Evolutionary conservation across 2,113 vertebrate genomes (phyloP), one percentile per base, ranked within the genome.

Genomic region (Cyphomyrus plagiostoma): DNA sequence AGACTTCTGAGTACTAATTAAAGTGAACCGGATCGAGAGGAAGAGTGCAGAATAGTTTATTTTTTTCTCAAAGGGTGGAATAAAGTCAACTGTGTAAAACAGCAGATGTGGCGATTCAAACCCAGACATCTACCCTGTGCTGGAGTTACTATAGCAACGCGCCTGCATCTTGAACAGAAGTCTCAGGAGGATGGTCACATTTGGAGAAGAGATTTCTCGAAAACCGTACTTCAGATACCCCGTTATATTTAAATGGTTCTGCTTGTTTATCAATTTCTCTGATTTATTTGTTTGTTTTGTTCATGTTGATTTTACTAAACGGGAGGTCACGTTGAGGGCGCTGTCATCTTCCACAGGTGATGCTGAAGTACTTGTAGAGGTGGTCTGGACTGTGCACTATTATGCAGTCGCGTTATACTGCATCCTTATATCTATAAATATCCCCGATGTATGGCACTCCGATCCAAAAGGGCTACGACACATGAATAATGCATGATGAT

Each of bases 111-210:
- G 74, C 2, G 6, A 17, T 42, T 85, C 45, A 4, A 85, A 49
- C 82, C 9, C 46, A 46, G 82, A 85, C n/a, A 45, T n/a, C 82
- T 85, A 49, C 21, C 82, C 82, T 48, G 82, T 85, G 82, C 82
- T 85, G 23, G 45, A n/a, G 82, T 85, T 85, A 85, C 82, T 85
- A 85, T 85, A 49, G 82, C 82, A 85, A 85, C 82, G n/a, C 21
- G 9, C 42, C 45, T 48, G 42, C 39, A n/a, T 49, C 82, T 49
- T 48, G 82, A 80, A 80, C 74, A 46, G 82, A 45, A n/a, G 42
- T 49, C 21, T n/a, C 42, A 2, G 46, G 21, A 85, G 46, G 4
- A 42, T 83, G 42, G 42, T 83, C 45, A 23, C 35, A 83, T 17
- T 46, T 23, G 21, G 82, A 49, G 49, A 85, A 42, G 30, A 39